These are phyloP conservation scores for Embiotoca jacksoni DNA, from an alignment of 2,113 vertebrate genomes.

Conservation along the genomic window DNA sequence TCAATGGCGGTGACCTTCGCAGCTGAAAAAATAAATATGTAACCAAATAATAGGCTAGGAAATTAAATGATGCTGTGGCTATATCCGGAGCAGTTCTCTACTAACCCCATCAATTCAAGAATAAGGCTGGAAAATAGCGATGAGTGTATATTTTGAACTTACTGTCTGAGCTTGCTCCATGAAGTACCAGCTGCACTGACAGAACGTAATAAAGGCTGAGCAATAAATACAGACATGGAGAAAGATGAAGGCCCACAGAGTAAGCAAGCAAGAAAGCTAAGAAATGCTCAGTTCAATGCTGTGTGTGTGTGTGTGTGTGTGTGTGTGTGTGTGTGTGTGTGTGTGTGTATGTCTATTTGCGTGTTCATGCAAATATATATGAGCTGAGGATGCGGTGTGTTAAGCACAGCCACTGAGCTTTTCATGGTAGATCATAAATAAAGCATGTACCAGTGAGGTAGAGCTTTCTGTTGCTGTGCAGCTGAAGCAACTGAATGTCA, in stretches of 20 bases:
- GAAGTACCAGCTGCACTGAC: constrained; percentile 7
- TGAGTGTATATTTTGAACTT: background rate
- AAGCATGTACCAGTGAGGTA: constrained; percentile 44
- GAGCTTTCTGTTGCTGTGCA: constrained; percentile 48
- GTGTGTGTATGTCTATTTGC: constrained; percentile 1
- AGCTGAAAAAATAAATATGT: too few relatives aligned
- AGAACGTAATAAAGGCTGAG: background rate
- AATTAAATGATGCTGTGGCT: too few relatives aligned
- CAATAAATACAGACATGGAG: constrained; percentile 20
- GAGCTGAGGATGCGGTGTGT: constrained; percentile 36
- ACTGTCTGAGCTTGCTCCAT: background rate
- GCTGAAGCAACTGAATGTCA: constrained; percentile 24
- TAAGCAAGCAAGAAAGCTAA: constrained; percentile 14
- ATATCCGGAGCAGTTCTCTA: too few relatives aligned
- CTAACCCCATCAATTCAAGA: background rate
- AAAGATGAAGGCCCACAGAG: background rate
- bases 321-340: constrained; percentile 12
- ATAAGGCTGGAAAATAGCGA: background rate
- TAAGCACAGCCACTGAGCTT: constrained; percentile 38
- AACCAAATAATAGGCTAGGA: too few relatives aligned
- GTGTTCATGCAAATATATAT: constrained; percentile 13
- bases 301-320: constrained; percentile 9
- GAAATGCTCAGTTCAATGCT: background rate
- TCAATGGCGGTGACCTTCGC: background rate
- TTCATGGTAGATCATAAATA: constrained; percentile 63